Percentiles rank a stretch among this genome's conserved stretches.
Evolutionary conservation across 2,888 invertebrate species (phyloP).

Genomic region (Scaptomyza polygonia): DNA sequence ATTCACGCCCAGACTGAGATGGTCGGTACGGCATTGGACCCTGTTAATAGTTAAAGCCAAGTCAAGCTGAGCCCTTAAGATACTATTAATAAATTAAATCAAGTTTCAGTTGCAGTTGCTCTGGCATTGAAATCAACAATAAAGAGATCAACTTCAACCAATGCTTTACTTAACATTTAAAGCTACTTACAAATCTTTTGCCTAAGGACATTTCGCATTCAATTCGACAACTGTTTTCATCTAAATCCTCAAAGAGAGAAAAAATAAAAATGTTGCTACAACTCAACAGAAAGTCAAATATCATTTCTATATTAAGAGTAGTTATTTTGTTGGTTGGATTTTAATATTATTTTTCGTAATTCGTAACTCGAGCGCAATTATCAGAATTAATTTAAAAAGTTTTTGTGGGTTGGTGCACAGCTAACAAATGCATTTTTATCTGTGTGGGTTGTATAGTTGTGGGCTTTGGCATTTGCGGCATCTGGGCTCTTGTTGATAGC

Average conservation of each 20-base stretch:
- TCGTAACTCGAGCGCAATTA: conserved; percentile 46
- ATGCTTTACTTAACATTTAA: not conserved
- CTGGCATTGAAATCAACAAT: conserved; percentile 16
- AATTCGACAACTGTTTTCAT: conserved; percentile 3
- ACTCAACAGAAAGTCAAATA: conserved; percentile 20
- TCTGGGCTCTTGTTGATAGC: conserved; percentile 2
- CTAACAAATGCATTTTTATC: conserved; percentile 47
- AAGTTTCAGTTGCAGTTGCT: conserved; percentile 6
- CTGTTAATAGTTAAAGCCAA: conserved; percentile 32
- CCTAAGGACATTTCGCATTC: not conserved
- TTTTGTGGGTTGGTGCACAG: conserved; percentile 36
- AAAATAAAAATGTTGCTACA: conserved; percentile 15
- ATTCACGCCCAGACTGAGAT: not conserved
- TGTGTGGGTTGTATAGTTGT: conserved; percentile 22
- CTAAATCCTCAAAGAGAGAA: conserved; percentile 1
- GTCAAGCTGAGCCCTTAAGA: conserved; percentile 43
- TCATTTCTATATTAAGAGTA: conserved; percentile 4
- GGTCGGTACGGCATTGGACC: not conserved
- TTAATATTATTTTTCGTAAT: conserved; percentile 7
- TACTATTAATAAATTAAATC: conserved; percentile 42
- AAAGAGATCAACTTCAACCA: not conserved
- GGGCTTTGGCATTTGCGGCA: conserved; percentile 8
- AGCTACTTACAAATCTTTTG: not conserved
- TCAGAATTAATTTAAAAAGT: conserved; percentile 62
- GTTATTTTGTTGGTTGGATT: conserved; percentile 6